phyloP scores from a whole-genome alignment of 2,888 invertebrate species.

The Fragum whitleyi region DNA sequence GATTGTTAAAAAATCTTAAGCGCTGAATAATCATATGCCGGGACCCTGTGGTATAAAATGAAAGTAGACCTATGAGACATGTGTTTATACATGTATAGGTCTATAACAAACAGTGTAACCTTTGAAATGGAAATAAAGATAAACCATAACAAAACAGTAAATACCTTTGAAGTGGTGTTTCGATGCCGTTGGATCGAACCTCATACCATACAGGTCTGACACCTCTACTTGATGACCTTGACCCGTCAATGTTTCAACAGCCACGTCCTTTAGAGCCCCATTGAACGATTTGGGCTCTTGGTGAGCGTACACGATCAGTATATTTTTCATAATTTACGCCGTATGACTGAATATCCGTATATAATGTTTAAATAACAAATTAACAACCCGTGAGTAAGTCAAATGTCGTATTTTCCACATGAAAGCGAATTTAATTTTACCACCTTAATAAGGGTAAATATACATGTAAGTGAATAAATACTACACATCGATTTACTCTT shows the following conservation, averaged over 20 bases:
- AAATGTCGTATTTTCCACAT: neutral
- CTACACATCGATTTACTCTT: neutral
- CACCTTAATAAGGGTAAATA: neutral
- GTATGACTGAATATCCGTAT: no score
- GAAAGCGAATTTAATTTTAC: neutral
- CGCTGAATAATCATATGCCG: no score
- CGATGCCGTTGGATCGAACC: conserved; percentile 71
- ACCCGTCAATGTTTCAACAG: conserved; percentile 62
- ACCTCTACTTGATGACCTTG: conserved; percentile 70
- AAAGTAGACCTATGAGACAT: no score
- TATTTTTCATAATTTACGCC: conserved; percentile 44
- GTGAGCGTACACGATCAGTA: conserved; percentile 75
- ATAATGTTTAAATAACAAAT: neutral
- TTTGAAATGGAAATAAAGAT: no score
- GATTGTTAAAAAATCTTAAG: no score
- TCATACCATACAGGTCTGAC: conserved; percentile 74
- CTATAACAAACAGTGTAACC: no score
- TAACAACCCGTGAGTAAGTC: neutral
- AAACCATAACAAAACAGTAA: no score
- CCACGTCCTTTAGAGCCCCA: conserved; percentile 68
- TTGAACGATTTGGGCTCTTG: conserved; percentile 74
- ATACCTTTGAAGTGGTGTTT: conserved; percentile 65
- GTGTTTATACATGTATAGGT: no score
- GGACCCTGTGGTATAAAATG: no score
- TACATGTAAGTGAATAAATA: neutral